Base-by-base conservation (phyloP, 2,888 invertebrate genomes). In the Cylindroiulus punctatus region DNA sequence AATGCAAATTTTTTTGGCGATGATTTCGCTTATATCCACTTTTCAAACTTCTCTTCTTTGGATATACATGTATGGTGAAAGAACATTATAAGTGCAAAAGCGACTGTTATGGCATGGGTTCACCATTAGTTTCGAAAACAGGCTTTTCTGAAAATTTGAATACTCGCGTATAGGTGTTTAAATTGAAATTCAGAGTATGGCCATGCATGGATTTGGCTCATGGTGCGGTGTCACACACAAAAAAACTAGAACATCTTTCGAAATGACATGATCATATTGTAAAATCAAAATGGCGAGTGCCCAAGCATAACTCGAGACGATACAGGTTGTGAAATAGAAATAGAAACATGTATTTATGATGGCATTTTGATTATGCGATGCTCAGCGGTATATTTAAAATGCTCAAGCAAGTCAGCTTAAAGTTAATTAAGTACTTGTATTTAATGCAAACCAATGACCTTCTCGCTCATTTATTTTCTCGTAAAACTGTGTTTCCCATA, bases 101-200 rank as follows among this genome's bases (percentile, higher is more conserved):
- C n/a, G n/a, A n/a, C n/a, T 57, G n/a, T 57, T 57, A 57, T 57
- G 57, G 57, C n/a, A 14, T n/a, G n/a, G 57, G 57, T 57, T 57
- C n/a, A 57, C 57, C 57, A 57, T n/a, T 57, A 3, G 19, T 57
- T 57, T 57, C 19, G 57, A 57, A 57, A 57, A 57, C 57, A 12
- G n/a, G 57, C 19, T 17, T 57, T 57, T 12, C 47, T 57, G 5
- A 17, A 57, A 3, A 57, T 3, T 5, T 19, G 5, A n/a, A 57
- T 57, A 47, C 17, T 14, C 17, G 47, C 57, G n/a, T 1, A 0
- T n/a, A 57, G 57, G 7, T n/a, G 3, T 4, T 57, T 12, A 42
- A 42, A 42, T 42, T 42, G 7, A 42, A 8, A 42, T 42, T 42
- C 42, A 42, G 10, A 42, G 42, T 42, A 10, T 10, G 42, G 10